Evolutionary conservation across 1,140 invertebrate species (phyloP), one percentile per base, ranked within the genome.

Genomic region (Drosophila hydei): DNA sequence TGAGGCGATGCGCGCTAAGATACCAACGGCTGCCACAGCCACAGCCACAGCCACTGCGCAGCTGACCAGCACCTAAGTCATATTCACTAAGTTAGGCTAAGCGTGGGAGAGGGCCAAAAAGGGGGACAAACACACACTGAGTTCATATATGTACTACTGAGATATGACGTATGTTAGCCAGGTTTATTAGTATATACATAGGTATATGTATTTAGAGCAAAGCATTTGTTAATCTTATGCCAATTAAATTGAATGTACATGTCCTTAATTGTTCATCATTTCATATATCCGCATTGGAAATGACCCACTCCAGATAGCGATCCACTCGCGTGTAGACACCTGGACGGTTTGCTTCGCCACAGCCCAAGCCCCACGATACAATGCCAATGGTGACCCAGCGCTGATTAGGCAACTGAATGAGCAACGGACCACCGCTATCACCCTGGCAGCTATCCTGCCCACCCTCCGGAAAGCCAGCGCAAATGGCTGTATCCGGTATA

Each of bases 391-490:
- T 93, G 0, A 94, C 93, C 96, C 96, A 97, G 43, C 95, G 93
- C 1, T 94, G 94, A 79, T 95, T 95, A 6, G 93, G 91, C 77
- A 96, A 91, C 80, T 96, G 94, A 63, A 94, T 68, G 4, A 75
- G 96, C 93, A 98, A 89, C 0, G 97, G 97, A 14, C 97, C 96
- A 21, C 97, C 97, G 25, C 95, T 97, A 91, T 97, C 96, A 27
- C 96, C 96, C 93, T 96, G 95, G 91, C 96, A 97, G 23, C 96
- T 94, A 88, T 97, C 96, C 72, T 94, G 94, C 8, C 95, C 95
- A 2, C 95, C 96, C 30, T 95, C 93, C 23, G 93, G 94, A 2
- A 92, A 93, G 38, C 95, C 96, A 12, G 96, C 96, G 76, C 96
- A 97, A 16, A 97, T 62, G 5, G 93, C 93, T 21, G 94, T 95